These are phyloP conservation scores for Myrmecophaga tridactyla DNA, from an alignment of 2,113 vertebrate species.

Conservation along the genomic window DNA sequence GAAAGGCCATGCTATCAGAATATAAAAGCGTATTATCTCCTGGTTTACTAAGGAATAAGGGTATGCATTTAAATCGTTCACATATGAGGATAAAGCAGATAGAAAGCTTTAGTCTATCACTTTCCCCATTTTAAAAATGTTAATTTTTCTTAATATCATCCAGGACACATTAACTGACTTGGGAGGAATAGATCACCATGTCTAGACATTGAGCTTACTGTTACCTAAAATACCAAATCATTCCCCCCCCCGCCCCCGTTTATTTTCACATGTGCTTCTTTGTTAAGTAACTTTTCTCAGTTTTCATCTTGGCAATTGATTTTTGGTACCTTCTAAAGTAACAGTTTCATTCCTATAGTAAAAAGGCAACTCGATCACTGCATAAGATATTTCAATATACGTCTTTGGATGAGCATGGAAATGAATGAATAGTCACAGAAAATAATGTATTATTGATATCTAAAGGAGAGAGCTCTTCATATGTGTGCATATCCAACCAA, in stretches of 20 bases:
- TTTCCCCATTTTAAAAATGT: neutral
- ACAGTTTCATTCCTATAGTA: neutral
- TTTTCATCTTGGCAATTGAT: neutral
- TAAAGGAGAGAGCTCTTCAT: neutral
- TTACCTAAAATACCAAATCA: constrained; percentile 2
- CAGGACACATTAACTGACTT: neutral
- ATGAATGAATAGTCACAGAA: neutral
- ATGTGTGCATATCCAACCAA: neutral
- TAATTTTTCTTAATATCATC: neutral
- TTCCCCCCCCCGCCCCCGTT: too few species aligned
- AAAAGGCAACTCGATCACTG: neutral
- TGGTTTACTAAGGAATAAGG: neutral
- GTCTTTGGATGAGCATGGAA: neutral
- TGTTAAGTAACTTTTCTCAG: neutral
- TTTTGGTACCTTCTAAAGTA: neutral
- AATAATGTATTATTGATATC: neutral
- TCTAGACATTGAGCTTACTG: neutral
- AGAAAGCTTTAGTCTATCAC: neutral
- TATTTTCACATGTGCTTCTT: neutral
- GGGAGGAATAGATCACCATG: neutral
- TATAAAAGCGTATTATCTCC: constrained; percentile 21
- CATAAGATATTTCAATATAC: neutral
- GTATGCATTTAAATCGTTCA: constrained; percentile 52
- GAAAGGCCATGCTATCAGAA: neutral
- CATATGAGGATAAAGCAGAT: neutral